A percentile compares a stretch with the other conserved stretches of the same genome.
Conservation (phyloP, 1,140 invertebrate genomes). For the Calephelis nemesis region DNA sequence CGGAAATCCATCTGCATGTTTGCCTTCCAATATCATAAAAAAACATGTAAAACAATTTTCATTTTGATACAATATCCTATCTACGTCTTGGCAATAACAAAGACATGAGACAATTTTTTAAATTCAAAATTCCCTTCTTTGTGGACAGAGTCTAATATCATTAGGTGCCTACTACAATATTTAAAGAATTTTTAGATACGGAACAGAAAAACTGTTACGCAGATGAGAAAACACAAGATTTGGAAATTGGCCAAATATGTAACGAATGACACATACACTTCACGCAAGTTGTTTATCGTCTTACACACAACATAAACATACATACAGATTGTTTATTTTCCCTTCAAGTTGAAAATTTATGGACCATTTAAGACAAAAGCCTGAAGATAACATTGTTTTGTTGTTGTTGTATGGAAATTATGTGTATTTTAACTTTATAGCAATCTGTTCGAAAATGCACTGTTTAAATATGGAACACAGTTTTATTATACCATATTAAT, state of each 20-base stretch:
- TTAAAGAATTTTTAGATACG: background rate
- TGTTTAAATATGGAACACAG: too few species aligned
- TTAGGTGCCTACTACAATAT: too few species aligned
- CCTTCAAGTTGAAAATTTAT: constrained; percentile 15
- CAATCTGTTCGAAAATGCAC: background rate
- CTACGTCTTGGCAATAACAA: too few species aligned
- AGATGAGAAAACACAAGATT: background rate
- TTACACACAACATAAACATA: constrained; percentile 11
- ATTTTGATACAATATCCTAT: too few species aligned
- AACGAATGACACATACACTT: constrained; percentile 16
- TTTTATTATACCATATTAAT: too few species aligned
- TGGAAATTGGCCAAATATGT: constrained; percentile 10
- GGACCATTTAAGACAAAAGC: constrained; percentile 10
- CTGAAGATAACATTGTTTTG: constrained; percentile 8
- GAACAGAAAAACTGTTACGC: constrained; percentile 6
- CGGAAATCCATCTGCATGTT: too few species aligned
- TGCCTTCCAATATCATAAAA: too few species aligned
- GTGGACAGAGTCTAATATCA: too few species aligned
- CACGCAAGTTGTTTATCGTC: constrained; percentile 5
- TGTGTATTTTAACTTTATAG: background rate
- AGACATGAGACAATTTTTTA: too few species aligned
- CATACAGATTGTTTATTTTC: constrained; percentile 16
- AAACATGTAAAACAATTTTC: too few species aligned
- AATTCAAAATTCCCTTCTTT: too few species aligned
- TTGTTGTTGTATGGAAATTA: constrained; percentile 11